phyloP scores from a whole-genome alignment of 2,888 invertebrate genomes.

The Heliconius sara region DNA sequence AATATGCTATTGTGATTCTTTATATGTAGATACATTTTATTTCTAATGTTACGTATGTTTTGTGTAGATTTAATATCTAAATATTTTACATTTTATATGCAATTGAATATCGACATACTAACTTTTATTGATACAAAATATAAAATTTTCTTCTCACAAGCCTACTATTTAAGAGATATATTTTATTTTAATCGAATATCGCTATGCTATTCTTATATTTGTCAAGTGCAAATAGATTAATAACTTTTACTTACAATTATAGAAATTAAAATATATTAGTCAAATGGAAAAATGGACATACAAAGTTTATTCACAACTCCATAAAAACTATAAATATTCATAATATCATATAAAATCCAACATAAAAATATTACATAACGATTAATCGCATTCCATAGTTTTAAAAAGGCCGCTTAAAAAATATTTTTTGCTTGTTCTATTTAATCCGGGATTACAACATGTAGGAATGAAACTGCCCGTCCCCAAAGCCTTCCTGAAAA shows the following conservation, averaged over 20 bases:
- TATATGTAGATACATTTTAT: not conserved
- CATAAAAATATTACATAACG: slow-evolving; percentile 22
- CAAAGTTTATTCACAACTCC: not conserved
- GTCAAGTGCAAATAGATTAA: not conserved
- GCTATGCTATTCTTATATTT: not conserved
- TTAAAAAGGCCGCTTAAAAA: slow-evolving; percentile 38
- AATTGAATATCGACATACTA: not conserved
- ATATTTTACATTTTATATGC: not conserved
- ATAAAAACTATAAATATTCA: not conserved
- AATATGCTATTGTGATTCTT: no score
- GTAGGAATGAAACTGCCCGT: slow-evolving; percentile 65
- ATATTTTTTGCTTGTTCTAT: slow-evolving; percentile 50
- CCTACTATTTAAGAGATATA: not conserved
- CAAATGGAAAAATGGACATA: not conserved
- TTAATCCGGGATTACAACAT: slow-evolving; percentile 67
- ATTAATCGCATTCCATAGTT: slow-evolving; percentile 37
- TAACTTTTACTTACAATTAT: not conserved
- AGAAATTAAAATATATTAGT: not conserved
- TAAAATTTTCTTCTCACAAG: not conserved
- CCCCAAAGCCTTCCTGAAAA: slow-evolving; percentile 67
- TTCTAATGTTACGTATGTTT: no score
- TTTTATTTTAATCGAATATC: not conserved
- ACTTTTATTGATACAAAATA: not conserved
- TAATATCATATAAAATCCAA: not conserved
- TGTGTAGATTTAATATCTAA: not conserved